Base-by-base conservation (phyloP, 2,888 invertebrate species). In the Microctonus brassicae region DNA sequence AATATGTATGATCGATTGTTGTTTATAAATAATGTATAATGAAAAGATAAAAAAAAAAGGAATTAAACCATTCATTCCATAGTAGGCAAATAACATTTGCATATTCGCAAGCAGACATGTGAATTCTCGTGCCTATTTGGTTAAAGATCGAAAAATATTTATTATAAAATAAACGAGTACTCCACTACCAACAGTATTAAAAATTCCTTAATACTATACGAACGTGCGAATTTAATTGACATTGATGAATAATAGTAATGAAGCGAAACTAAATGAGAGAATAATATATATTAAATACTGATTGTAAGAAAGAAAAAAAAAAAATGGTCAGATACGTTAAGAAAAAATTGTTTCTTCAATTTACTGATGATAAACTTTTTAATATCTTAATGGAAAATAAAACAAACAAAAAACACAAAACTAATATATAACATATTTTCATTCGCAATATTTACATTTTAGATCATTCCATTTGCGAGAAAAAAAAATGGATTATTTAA, bases 161-260 rank as follows among this genome's bases (percentile, higher is more conserved):
- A n/a, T n/a, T n/a, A n/a, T n/a, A n/a, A n/a, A 62, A 58, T 69
- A 58, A 24, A 29, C 58, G 53, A 63, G 77, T 75, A 76, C 75
- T 79, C 79, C 80, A 82, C 17, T 17, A 47, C 81, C 77, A 86
- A 81, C 86, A 85, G 84, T 86, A 86, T 86, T 86, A 86, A 82
- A 83, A 85, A 84, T 85, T 85, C 84, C 84, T 85, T 85, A 79
- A 75, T 60, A 60, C 39, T 22, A 68, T 58, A 73, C 60, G 62
- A 65, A 53, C 52, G 52, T 53, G 29, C 63, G 69, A 75, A 17
- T 55, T 69, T 60, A 42, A 73, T 73, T 62, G 22, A 39, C 13
- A 29, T 42, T 36, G 33, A 29, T 20, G 71, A 57, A 33, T 10
- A 33, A 11, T 24, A 39, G 36, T 61, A 6, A 20, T 34, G 58